These are phyloP conservation scores for Polymixis flavicincta DNA, from an alignment of 2,888 invertebrate species.

Conservation along the genomic window DNA sequence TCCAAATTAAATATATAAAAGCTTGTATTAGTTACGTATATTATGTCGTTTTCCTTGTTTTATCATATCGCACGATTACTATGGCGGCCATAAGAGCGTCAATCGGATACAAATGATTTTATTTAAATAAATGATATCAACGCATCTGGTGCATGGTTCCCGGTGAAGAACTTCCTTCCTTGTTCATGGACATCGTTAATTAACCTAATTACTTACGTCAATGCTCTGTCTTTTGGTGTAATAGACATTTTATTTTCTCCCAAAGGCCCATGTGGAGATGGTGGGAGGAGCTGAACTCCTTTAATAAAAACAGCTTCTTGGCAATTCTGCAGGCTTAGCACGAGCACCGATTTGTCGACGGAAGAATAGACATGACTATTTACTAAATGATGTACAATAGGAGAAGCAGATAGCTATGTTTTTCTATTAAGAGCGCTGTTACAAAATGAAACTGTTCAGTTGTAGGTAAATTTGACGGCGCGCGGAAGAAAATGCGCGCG, in stretches of 20 bases:
- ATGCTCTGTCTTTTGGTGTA: background rate
- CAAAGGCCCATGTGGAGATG: too few species aligned
- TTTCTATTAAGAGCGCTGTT: too few species aligned
- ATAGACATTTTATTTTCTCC: background rate
- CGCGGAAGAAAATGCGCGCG: too few species aligned
- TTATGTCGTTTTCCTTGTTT: conserved; percentile 21
- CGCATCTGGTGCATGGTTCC: background rate
- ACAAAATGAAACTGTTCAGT: too few species aligned
- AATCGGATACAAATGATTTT: conserved; percentile 30
- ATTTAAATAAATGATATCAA: conserved; percentile 15
- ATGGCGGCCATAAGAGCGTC: conserved; percentile 2
- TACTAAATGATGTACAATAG: too few species aligned
- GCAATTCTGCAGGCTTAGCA: too few species aligned
- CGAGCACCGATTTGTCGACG: too few species aligned
- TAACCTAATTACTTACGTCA: conserved; percentile 3
- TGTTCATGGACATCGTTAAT: background rate
- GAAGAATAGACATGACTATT: too few species aligned
- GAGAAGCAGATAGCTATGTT: too few species aligned
- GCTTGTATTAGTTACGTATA: background rate
- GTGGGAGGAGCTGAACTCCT: too few species aligned
- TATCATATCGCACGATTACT: background rate
- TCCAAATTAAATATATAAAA: conserved; percentile 3
- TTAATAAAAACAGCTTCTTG: too few species aligned
- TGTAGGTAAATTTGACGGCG: too few species aligned
- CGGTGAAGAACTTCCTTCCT: conserved; percentile 19